These are phyloP conservation scores for Loripinus fragilis DNA, from an alignment of 2,888 invertebrate species.

Conservation along the genomic window DNA sequence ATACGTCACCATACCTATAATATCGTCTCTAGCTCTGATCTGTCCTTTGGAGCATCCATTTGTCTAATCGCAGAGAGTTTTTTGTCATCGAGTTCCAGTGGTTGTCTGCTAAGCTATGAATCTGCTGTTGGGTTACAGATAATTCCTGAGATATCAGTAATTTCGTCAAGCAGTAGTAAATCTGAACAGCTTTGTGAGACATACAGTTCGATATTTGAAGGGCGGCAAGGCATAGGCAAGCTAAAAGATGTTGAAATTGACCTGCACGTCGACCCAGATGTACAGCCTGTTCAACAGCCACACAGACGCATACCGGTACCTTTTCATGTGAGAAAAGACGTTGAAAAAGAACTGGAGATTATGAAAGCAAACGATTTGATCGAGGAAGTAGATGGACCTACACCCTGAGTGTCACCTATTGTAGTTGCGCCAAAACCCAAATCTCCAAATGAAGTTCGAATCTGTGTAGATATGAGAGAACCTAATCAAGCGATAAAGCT, in stretches of 20 bases:
- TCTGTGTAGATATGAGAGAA: too few species aligned
- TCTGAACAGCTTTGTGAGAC: slow-evolving; percentile 1
- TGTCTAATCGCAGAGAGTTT: too few species aligned
- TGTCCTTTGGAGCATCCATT: too few species aligned
- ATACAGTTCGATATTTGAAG: slow-evolving; percentile 28
- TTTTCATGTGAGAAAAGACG: slow-evolving; percentile 57
- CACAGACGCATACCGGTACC: slow-evolving; percentile 56
- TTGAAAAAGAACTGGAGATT: slow-evolving; percentile 62
- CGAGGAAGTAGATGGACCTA: slow-evolving; percentile 66
- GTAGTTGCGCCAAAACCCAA: slow-evolving; percentile 66
- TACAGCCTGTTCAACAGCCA: slow-evolving; percentile 44
- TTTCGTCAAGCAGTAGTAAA: background rate
- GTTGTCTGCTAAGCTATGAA: background rate
- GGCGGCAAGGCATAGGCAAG: slow-evolving; percentile 55
- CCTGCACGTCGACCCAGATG: slow-evolving; percentile 45
- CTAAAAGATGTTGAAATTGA: slow-evolving; percentile 41
- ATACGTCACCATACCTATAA: too few species aligned
- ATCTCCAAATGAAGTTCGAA: slow-evolving; percentile 43
- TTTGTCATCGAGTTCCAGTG: too few species aligned
- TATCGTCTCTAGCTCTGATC: too few species aligned
- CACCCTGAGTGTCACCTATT: slow-evolving; percentile 71
- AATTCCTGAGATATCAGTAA: background rate
- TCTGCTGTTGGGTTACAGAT: background rate
- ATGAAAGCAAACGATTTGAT: slow-evolving; percentile 66
- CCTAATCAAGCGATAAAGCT: too few species aligned